phyloP scores from a whole-genome alignment of 2,888 invertebrate genomes.

The Neoascia interrupta region DNA sequence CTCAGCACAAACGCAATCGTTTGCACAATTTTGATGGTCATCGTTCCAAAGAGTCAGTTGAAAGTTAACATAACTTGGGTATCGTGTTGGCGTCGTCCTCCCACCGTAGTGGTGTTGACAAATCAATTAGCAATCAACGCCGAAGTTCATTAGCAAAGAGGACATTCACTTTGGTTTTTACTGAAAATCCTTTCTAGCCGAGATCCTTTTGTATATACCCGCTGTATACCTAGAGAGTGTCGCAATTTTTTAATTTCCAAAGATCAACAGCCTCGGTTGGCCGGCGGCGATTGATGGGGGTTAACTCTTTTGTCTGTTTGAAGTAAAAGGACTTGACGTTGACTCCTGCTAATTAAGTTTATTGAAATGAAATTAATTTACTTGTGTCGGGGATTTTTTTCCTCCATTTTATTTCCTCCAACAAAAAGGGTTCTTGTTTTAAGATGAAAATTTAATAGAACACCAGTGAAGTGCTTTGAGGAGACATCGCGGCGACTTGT shows the following conservation, averaged over 20 bases:
- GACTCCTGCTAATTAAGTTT: conserved; percentile 56
- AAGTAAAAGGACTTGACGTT: not conserved
- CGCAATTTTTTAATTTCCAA: conserved; percentile 62
- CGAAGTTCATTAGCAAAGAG: conserved; percentile 60
- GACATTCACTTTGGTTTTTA: too few relatives aligned
- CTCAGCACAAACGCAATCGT: conserved; percentile 53
- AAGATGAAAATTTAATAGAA: conserved; percentile 7
- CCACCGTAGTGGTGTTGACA: conserved; percentile 51
- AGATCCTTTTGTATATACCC: too few relatives aligned
- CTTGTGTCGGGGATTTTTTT: conserved; percentile 15
- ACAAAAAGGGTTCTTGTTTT: not conserved
- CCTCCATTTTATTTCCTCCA: too few relatives aligned
- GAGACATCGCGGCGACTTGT: conserved; percentile 9
- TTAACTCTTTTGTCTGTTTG: conserved; percentile 67
- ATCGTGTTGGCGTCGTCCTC: not conserved
- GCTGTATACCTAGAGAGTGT: too few relatives aligned
- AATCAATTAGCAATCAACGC: conserved; percentile 68
- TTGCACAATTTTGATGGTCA: conserved; percentile 66
- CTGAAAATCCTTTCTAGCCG: too few relatives aligned
- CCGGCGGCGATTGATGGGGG: conserved; percentile 54
- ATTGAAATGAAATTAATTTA: conserved; percentile 59
- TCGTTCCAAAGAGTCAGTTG: conserved; percentile 10
- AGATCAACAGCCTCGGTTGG: conserved; percentile 58
- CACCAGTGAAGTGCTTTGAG: not conserved
- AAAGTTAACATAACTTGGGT: conserved; percentile 58